Percentiles rank a stretch among this genome's conserved stretches.
Evolutionary conservation across 2,113 vertebrate genomes (phyloP).

Genomic region (Vulpes vulpes): DNA sequence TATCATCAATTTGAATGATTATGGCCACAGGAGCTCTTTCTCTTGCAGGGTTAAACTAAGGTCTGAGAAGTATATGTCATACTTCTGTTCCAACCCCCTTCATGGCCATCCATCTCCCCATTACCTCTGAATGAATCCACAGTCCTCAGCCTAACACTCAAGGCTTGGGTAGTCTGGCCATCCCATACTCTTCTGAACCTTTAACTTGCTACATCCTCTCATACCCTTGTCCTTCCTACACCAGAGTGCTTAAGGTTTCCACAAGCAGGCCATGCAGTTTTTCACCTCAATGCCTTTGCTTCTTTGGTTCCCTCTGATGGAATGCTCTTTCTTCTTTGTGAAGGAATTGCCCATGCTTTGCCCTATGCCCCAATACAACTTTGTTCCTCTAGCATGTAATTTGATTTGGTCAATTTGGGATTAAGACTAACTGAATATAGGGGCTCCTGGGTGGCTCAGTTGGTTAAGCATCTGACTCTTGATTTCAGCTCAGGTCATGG

Average conservation of each 20-base stretch:
- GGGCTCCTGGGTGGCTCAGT: background rate
- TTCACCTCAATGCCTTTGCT: background rate
- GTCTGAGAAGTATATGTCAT: background rate
- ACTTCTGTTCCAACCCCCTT: background rate
- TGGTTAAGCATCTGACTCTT: background rate
- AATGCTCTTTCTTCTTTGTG: background rate
- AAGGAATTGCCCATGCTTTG: background rate
- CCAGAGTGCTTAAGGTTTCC: background rate
- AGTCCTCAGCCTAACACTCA: background rate
- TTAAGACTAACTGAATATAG: background rate
- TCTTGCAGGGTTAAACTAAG: background rate
- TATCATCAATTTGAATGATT: slow-evolving; percentile 9
- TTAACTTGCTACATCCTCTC: background rate
- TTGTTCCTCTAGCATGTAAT: background rate
- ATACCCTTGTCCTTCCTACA: background rate
- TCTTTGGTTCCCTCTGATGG: background rate
- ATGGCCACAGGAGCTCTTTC: background rate
- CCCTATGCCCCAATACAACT: background rate
- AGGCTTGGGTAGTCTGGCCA: background rate
- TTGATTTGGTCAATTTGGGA: slow-evolving; percentile 27
- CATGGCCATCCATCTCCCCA: no score
- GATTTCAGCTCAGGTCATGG: background rate
- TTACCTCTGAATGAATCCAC: background rate
- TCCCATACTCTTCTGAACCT: background rate
- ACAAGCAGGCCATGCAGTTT: background rate